Percentiles rank a stretch among this genome's conserved stretches.
Evolutionary conservation across 2,113 vertebrate genomes (phyloP).

Genomic region (Odobenus rosmarus): DNA sequence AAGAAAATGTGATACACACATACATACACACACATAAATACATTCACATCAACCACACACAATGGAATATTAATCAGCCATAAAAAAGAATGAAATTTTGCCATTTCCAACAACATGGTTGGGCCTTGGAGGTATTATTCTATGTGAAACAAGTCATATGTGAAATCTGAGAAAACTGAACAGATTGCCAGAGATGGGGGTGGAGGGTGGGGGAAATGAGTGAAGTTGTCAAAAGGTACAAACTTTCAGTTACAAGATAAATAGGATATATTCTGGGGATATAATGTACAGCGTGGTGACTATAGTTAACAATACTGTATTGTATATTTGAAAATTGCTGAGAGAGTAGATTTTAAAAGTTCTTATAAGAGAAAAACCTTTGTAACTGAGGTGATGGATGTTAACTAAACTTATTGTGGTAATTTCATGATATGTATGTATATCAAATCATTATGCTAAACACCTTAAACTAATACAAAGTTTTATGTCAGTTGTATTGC

Average conservation of each 20-base stretch:
- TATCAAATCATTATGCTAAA: neutral
- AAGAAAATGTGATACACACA: neutral
- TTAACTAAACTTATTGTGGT: neutral
- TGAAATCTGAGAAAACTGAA: neutral
- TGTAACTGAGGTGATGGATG: neutral
- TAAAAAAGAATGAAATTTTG: neutral
- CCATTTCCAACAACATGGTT: neutral
- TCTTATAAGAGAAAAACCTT: neutral
- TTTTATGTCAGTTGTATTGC: neutral
- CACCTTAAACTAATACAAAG: neutral
- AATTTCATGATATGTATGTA: neutral
- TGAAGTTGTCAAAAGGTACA: neutral
- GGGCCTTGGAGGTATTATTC: neutral
- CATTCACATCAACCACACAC: neutral
- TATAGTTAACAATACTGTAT: neutral
- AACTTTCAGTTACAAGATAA: neutral
- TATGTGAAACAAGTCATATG: neutral
- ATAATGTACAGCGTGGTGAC: neutral
- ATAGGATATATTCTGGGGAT: neutral
- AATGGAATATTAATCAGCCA: neutral
- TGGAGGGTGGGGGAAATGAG: neutral
- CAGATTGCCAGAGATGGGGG: neutral
- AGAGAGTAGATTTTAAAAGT: neutral
- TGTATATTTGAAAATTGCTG: constrained; percentile 23
- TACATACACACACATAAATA: neutral